A percentile compares a stretch with the other conserved stretches of the same genome.
Conservation (phyloP, 2,797 vertebrate species). For the Lepus townsendii region DNA sequence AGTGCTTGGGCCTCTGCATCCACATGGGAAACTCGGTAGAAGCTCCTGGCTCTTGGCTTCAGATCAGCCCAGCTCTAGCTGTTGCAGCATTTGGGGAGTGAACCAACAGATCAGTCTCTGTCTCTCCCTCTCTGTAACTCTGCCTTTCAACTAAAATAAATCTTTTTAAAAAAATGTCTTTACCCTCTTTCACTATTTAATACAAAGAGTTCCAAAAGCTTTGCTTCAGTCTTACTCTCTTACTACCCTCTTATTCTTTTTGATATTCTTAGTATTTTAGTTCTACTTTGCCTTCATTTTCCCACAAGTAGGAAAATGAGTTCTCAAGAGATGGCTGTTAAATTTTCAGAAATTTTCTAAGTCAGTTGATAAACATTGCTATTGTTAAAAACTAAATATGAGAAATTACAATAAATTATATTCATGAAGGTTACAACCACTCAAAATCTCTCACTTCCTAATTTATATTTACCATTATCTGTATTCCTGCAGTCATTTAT, state of each 20-base stretch:
- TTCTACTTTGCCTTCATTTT: background rate
- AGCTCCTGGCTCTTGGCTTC: too few relatives aligned
- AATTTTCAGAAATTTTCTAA: background rate
- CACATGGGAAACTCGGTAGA: too few relatives aligned
- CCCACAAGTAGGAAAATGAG: background rate
- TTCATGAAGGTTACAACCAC: background rate
- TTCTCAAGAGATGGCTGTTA: background rate
- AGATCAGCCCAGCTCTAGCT: too few relatives aligned
- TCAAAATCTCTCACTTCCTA: background rate
- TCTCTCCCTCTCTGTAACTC: too few relatives aligned
- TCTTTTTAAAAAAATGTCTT: background rate
- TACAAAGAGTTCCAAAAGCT: background rate
- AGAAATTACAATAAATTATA: background rate
- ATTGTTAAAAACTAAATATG: background rate
- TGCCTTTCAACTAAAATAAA: too few relatives aligned
- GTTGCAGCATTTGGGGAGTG: too few relatives aligned
- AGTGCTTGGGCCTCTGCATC: too few relatives aligned
- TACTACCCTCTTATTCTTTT: background rate
- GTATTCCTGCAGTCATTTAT: background rate
- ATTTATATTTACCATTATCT: background rate
- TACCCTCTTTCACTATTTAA: background rate
- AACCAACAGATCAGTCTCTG: too few relatives aligned
- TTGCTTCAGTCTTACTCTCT: background rate
- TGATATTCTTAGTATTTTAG: background rate
- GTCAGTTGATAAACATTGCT: background rate